Evolutionary conservation across 2,888 invertebrate genomes (phyloP).

Genomic region (Timema cristinae): DNA sequence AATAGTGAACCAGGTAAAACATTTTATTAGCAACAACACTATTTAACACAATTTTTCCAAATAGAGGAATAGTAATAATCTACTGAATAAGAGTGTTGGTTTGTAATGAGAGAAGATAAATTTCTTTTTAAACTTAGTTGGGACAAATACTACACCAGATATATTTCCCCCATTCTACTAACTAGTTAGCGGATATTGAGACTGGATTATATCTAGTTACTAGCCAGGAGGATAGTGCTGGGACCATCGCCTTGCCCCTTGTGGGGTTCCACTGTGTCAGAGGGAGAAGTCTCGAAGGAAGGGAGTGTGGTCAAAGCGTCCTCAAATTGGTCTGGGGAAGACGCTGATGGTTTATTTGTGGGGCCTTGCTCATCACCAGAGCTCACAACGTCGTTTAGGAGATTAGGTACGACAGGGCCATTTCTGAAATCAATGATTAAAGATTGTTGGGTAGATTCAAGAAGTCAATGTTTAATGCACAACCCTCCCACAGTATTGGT

Average conservation of each 20-base stretch:
- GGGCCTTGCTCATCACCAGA: constrained; percentile 30
- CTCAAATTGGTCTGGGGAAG: constrained; percentile 40
- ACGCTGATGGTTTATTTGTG: constrained; percentile 37
- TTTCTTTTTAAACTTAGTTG: no score
- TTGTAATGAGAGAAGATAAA: constrained; percentile 13
- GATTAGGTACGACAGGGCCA: constrained; percentile 32
- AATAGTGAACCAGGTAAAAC: no score
- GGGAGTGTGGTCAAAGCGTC: constrained; percentile 33
- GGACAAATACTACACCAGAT: no score
- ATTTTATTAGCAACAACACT: no score
- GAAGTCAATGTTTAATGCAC: background rate
- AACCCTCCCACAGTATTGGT: background rate
- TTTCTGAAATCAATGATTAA: constrained; percentile 33
- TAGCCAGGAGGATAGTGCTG: constrained; percentile 29
- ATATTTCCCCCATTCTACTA: no score
- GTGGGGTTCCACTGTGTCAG: constrained; percentile 38
- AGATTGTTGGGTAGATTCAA: background rate
- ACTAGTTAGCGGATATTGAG: no score
- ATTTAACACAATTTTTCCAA: no score
- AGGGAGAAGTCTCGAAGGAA: background rate
- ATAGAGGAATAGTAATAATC: background rate
- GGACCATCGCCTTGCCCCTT: constrained; percentile 47
- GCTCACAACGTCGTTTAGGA: constrained; percentile 14
- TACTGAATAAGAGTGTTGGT: background rate
- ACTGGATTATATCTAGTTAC: constrained; percentile 34